These are phyloP conservation scores for Mythimna loreyi DNA, from an alignment of 2,888 invertebrate genomes.

Conservation along the genomic window DNA sequence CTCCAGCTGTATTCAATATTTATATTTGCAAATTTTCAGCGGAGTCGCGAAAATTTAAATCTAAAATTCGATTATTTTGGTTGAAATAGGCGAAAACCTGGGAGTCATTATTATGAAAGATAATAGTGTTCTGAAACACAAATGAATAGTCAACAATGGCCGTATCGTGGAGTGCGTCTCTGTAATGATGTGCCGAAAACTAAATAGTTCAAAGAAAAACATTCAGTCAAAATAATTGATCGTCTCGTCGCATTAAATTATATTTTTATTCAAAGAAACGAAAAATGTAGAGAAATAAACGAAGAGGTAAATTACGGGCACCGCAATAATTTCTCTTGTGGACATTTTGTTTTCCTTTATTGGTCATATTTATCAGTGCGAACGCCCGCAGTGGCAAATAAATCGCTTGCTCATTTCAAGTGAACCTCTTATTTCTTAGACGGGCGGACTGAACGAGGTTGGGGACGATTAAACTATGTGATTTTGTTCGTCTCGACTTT, in stretches of 20 bases:
- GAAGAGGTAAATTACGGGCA: constrained; percentile 75
- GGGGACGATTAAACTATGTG: constrained; percentile 53
- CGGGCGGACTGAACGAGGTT: constrained; percentile 46
- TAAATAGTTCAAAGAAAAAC: constrained; percentile 29
- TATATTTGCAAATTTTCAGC: constrained; percentile 44
- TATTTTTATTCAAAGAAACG: constrained; percentile 62
- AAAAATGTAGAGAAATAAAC: constrained; percentile 69
- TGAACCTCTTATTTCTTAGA: constrained; percentile 74
- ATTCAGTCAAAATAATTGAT: constrained; percentile 37
- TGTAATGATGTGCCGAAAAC: constrained; percentile 14
- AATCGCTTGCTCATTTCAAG: constrained; percentile 79
- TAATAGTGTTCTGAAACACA: constrained; percentile 18
- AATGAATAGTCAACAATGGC: not conserved
- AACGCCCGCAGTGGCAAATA: constrained; percentile 79
- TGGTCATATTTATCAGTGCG: constrained; percentile 85
- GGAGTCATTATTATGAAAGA: constrained; percentile 17
- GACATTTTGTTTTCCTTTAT: constrained; percentile 87
- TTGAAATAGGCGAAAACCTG: constrained; percentile 32
- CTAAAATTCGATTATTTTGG: constrained; percentile 44
- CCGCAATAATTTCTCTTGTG: constrained; percentile 82
- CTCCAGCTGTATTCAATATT: constrained; percentile 52
- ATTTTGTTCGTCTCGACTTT: constrained; percentile 39
- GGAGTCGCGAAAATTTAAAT: constrained; percentile 26
- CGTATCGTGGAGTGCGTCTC: not conserved
- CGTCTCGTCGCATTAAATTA: constrained; percentile 50